Evolutionary conservation across 2,113 vertebrate species (phyloP), one percentile per base, ranked within the genome.

Genomic region (Microcebus jonahi): DNA sequence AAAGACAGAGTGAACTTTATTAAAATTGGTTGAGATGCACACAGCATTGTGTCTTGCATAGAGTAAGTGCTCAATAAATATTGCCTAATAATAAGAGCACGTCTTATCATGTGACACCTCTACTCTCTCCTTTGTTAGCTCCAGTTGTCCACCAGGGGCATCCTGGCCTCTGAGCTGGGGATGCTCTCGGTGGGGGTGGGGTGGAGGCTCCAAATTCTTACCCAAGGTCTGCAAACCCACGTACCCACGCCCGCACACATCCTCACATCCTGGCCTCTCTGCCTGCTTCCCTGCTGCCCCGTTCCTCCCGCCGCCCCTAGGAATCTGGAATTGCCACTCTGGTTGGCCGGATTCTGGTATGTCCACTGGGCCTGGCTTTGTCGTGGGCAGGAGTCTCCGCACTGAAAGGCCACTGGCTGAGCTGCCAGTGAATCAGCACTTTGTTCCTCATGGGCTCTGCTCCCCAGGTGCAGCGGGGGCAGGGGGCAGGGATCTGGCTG

Each of bases 401-500:
- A 42, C 73, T 76, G 10, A n/a, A 57, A 76, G 61, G 59, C 29
- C 34, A 80, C 27, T 14, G 12, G 25, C 8, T 55, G 45, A 27
- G 70, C 11, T 67, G 29, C 85, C 55, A 4, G 1, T 70, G 83
- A 91, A 77, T 59, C 59, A 18, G 31, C 36, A 15, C 68, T 91
- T 87, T 57, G 91, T 94, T 92, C 83, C 88, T 75, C 67, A 27
- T n/a, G 65, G 31, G 17, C 61, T 89, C 80, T 27, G n/a, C 70
- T 70, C 39, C 84, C 77, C 90, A 83, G 67, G 77, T 67, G 15
- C 5, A 5, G 34, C 3, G n/a, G 71, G 3, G 8, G 27, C 8
- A 48, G n/a, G 50, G 11, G 6, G 6, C 12, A n/a, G 27, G 59
- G 45, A 94, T 27, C 75, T 23, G 55, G 70, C 55, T 48, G 7